phyloP scores from a whole-genome alignment of 35 echinoderm and acorn worm genomes.

The Holothuria glaberrima region DNA sequence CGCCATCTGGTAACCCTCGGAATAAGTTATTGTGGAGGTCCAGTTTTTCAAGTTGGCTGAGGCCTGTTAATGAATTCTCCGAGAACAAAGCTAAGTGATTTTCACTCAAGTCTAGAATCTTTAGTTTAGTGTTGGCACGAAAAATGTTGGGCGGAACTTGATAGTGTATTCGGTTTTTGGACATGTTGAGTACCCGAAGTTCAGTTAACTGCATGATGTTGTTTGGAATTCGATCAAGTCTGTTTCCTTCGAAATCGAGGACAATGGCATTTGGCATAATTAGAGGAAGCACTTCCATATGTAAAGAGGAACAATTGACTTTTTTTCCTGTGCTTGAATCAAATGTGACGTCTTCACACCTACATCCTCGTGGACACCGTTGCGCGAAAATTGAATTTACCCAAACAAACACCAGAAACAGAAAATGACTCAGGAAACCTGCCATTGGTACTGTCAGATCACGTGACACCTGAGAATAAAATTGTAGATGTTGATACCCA shows the following conservation, averaged over 20 bases:
- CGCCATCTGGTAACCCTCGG: background rate
- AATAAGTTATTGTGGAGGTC: constrained; percentile 28
- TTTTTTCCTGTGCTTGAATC: background rate
- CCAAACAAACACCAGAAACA: no score
- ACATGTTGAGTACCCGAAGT: constrained; percentile 5
- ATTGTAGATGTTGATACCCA: no score
- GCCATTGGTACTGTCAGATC: no score
- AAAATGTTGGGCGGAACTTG: constrained; percentile 14
- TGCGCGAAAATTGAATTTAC: no score
- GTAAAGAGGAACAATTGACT: background rate
- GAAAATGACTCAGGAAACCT: no score
- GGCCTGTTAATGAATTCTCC: background rate
- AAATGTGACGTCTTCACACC: background rate
- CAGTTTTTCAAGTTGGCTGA: background rate
- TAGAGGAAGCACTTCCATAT: background rate
- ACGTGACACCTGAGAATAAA: no score
- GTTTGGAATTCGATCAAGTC: constrained; percentile 19
- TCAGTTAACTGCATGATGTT: constrained; percentile 5
- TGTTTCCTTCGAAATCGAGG: constrained; percentile 4
- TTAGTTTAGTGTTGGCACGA: background rate
- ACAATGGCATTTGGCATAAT: background rate
- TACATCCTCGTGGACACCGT: background rate
- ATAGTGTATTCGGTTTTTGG: constrained; percentile 7
- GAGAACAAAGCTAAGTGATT: background rate
- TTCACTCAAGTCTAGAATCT: constrained; percentile 27